Evolutionary conservation across 2,113 vertebrate genomes (phyloP), one percentile per base, ranked within the genome.

Genomic region (Tursiops truncatus): DNA sequence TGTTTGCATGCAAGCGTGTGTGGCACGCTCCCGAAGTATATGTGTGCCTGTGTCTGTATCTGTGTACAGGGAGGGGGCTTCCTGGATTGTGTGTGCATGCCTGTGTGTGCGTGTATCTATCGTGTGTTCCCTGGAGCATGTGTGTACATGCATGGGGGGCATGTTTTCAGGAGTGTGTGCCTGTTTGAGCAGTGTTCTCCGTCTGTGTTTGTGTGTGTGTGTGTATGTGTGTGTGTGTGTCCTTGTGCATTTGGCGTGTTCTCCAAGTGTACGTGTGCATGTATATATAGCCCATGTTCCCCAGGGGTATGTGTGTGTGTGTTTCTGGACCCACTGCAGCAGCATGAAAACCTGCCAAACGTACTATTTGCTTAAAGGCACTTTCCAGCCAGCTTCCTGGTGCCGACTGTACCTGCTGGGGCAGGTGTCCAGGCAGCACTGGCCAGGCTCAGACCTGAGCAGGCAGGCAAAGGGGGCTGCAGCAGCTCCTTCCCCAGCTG

Each of bases 301-400:
- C 38, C 2, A 0, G 15, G 47, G 21, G 50, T 0, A 15, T 41
- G n/a, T 23, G 5, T 53, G 21, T 62, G 41, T 17, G 38, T 50
- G 65, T 56, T 3, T 60, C 28, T 84, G 76, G 26, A 71, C 62
- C 62, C 62, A 53, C n/a, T n/a, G 71, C n/a, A 15, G 41, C 33
- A 44, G 68, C 47, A 1, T 17, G 8, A 93, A 97, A 96, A 97
- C 98, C 2, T 98, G 98, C 86, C 83, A 33, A 25, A 36, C 3
- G 2, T 38, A 97, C 97, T 87, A 95, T 97, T 96, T 98, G 97
- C 96, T 97, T 97, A 95, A 97, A 98, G 94, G 84, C 85, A 8
- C 58, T 97, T 56, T 44, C 62, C 18, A 50, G 65, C 36, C 60
- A 33, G 74, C 47, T 74, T 23, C 15, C n/a, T 13, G 5, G 28